Evolutionary conservation across 2,888 invertebrate genomes (phyloP).

Genomic region (Frankliniella intonsa): DNA sequence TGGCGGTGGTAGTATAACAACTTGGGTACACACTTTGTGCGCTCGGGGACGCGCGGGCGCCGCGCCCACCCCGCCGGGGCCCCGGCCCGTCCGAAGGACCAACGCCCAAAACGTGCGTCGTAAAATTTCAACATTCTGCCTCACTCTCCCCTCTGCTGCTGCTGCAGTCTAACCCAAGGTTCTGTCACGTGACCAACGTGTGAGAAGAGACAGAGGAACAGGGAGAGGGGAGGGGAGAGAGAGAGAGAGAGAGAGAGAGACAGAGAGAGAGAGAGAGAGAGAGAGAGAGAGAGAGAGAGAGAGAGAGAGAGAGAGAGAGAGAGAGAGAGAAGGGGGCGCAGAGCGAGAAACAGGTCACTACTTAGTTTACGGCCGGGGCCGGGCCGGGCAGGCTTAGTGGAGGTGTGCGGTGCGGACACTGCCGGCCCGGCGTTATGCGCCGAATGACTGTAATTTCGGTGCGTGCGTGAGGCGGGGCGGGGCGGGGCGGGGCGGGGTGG

Average conservation of each 20-base stretch:
- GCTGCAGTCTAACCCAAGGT: no score
- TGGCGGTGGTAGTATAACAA: no score
- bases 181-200: not conserved
- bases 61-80: no score
- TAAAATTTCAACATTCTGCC: no score
- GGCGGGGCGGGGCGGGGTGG: not conserved
- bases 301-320: not conserved
- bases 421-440: not conserved
- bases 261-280: not conserved
- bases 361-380: not conserved
- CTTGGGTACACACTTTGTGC: no score
- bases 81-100: no score
- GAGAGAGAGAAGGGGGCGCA: no score
- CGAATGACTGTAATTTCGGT: not conserved
- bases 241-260: not conserved
- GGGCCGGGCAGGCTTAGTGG: not conserved
- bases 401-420: not conserved
- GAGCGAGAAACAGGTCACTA: not conserved
- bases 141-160: no score
- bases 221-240: not conserved
- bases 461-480: not conserved
- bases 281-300: constrained; percentile 14
- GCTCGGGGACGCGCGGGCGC: no score
- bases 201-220: not conserved
- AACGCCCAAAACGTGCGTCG: no score